Conservation (phyloP, 2,888 invertebrate species). For the Pinctada fucata region DNA sequence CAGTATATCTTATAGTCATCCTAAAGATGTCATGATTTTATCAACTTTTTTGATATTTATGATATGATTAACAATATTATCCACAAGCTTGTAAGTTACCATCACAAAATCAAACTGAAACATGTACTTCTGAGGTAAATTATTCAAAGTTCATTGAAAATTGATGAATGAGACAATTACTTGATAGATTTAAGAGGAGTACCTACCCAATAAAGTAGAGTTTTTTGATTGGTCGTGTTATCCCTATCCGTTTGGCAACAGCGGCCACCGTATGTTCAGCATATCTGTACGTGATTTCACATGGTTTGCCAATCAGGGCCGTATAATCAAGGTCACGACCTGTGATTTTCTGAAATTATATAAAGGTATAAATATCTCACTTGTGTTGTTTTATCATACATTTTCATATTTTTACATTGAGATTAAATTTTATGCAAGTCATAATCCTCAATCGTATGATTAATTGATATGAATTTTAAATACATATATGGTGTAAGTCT, state of each 20-base stretch:
- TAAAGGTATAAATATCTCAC: not conserved
- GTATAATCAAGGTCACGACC: slow-evolving; percentile 72
- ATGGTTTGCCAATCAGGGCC: slow-evolving; percentile 75
- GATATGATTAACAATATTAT: no score
- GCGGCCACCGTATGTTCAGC: slow-evolving; percentile 74
- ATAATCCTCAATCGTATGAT: no score
- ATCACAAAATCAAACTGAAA: no score
- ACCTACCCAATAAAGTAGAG: slow-evolving; percentile 76
- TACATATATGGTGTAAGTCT: slow-evolving; percentile 6
- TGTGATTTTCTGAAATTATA: slow-evolving; percentile 72
- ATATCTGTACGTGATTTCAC: slow-evolving; percentile 75
- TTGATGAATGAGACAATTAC: not conserved
- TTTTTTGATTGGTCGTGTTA: slow-evolving; percentile 68
- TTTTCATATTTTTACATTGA: not conserved
- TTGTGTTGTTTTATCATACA: no score
- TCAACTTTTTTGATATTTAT: no score
- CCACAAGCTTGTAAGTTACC: no score
- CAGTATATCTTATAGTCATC: not conserved
- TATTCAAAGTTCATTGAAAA: no score
- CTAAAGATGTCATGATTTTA: no score
- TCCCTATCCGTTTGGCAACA: slow-evolving; percentile 71
- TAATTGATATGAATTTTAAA: no score
- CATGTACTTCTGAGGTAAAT: no score
- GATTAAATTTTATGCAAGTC: not conserved
- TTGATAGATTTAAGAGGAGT: not conserved